Evolutionary conservation across 2,113 vertebrate species (phyloP), one percentile per base, ranked within the genome.

Genomic region (Gasterosteus nipponicus): DNA sequence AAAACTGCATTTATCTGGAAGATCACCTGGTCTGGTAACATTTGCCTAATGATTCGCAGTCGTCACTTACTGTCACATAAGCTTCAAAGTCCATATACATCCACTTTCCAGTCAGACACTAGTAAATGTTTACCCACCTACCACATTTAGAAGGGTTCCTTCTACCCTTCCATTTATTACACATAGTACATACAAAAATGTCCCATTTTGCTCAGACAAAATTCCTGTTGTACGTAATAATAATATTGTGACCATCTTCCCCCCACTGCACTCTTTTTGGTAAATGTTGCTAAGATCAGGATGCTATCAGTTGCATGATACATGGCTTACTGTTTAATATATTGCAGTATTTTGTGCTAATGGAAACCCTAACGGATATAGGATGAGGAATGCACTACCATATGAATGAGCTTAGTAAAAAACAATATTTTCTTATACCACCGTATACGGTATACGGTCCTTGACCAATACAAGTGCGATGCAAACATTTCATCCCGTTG

Each of bases 401-500:
- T 26, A 26, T 26, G 22, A 26, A 26, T 26, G 22, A 26, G 22
- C 22, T 26, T 26, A 26, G 22, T 26, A 26, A 26, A 26, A 26
- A 26, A 26, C 47, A 5, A 51, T 51, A 51, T 51, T 51, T 51
- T 51, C 18, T 9, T 10, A 51, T 18, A 51, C 47, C 5, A 33
- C 33, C 33, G 58, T 19, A 44, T 56, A 33, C 15, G 65, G 58
- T 19, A 44, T 56, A 33, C 15, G 65, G 49, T 64, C 63, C 60
- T 68, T 77, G 11, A 33, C 58, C 38, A 61, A 26, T 83, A 66
- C 26, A 4, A 60, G 42, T 65, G 68, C 76, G 74, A 64, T 79
- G 71, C 68, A 79, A 87, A 77, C 76, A 56, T 73, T 46, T 35
- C 6, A 56, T 84, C 64, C 88, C 82, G 81, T 87, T 66, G 57